A percentile compares a stretch with the other conserved stretches of the same genome.
Evolutionary conservation across 2,797 vertebrate species (phyloP).

Genomic region (Peromyscus eremicus): DNA sequence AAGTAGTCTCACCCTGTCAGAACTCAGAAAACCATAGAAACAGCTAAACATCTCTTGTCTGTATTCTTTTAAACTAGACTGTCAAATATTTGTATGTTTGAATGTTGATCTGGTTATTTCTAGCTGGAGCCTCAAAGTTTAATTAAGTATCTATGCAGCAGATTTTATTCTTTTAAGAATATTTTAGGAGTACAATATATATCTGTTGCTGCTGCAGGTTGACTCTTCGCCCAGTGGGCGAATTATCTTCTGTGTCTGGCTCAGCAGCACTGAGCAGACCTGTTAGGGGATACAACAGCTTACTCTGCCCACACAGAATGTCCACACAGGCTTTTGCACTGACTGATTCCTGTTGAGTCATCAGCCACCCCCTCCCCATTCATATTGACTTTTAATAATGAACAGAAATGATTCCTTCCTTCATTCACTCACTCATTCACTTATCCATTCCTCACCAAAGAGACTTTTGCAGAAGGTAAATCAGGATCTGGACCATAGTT

Average conservation of each 20-base stretch:
- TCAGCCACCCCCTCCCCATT: background rate
- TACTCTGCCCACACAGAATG: too few species aligned
- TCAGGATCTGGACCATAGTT: background rate
- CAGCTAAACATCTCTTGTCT: background rate
- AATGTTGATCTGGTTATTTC: conserved; percentile 1
- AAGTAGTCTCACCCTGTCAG: background rate
- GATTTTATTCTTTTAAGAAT: background rate
- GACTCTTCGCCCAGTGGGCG: accelerated
- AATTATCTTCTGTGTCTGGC: background rate
- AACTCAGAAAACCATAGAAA: background rate
- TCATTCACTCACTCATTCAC: background rate
- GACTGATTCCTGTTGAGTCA: background rate
- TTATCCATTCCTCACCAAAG: background rate
- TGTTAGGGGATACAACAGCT: background rate
- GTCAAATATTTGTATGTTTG: background rate
- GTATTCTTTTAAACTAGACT: background rate
- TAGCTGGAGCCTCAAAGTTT: conserved; percentile 28
- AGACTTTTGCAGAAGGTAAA: background rate
- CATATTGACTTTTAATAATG: background rate
- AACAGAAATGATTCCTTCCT: background rate
- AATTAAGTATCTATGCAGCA: conserved; percentile 48
- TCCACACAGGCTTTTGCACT: accelerated
- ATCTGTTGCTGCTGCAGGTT: accelerated
- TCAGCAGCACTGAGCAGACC: accelerated
- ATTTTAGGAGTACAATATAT: background rate